phyloP scores from a whole-genome alignment of 2,888 invertebrate species.

The Ellobium chinense region DNA sequence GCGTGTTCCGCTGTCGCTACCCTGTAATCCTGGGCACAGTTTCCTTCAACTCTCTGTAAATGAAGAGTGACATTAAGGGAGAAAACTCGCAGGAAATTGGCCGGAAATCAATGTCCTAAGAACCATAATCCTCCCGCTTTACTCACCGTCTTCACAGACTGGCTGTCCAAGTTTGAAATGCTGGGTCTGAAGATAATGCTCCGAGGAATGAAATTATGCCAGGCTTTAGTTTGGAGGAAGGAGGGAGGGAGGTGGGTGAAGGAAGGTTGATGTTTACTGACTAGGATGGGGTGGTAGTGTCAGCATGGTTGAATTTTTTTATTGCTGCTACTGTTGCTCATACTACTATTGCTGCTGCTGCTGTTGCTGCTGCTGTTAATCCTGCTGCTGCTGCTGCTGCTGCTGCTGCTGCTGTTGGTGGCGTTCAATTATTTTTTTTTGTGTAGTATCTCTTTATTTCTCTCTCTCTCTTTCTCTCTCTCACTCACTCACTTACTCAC shows the following conservation, averaged over 20 bases:
- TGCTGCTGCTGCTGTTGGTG: neutral
- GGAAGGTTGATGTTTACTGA: too few relatives aligned
- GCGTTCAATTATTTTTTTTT: neutral
- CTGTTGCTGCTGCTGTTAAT: neutral
- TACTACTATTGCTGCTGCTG: neutral
- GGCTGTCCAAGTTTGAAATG: too few relatives aligned
- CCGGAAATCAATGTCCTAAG: conserved; percentile 47
- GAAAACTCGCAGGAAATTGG: conserved; percentile 45
- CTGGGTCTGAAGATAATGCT: too few relatives aligned
- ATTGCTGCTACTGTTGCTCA: too few relatives aligned
- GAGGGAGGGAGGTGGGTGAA: too few relatives aligned
- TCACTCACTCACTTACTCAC: neutral
- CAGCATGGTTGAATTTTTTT: too few relatives aligned
- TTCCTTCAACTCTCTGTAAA: conserved; percentile 37
- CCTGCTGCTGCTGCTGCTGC: neutral
- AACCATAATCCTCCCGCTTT: conserved; percentile 47
- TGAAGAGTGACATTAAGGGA: conserved; percentile 49
- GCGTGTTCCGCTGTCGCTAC: conserved; percentile 37
- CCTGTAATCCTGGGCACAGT: conserved; percentile 34
- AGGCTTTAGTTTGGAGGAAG: too few relatives aligned
- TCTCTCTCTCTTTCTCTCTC: neutral
- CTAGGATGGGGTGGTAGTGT: too few relatives aligned
- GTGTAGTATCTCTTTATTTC: neutral
- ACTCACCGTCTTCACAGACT: conserved; percentile 43
- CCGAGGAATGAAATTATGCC: too few relatives aligned